Base-by-base conservation (phyloP, 2,888 invertebrate genomes). In the Diaprepes abbreviatus region DNA sequence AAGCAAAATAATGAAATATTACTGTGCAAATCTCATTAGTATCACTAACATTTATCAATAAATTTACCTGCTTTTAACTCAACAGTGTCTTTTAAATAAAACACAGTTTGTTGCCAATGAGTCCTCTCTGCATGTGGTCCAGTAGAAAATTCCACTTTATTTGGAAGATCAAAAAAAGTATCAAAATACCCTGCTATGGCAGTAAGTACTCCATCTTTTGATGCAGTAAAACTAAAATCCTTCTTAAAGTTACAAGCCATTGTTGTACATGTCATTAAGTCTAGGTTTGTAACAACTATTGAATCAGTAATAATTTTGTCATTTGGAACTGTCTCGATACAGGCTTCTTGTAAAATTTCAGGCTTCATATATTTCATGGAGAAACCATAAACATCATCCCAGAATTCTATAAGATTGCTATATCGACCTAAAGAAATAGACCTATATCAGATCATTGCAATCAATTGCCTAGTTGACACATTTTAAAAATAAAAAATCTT, bases 21-120 rank as follows among this genome's bases (percentile, higher is more conserved):
- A n/a, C n/a, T n/a, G n/a, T n/a, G n/a, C n/a, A n/a, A n/a, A n/a
- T n/a, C n/a, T n/a, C n/a, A n/a, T n/a, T n/a, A n/a, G n/a, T n/a
- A n/a, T n/a, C n/a, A 33, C 21, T 10, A 16, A 57, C 10, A 16
- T 16, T 21, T 12, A 17, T 28, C 24, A 43, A 28, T 21, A 16
- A 16, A 59, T 59, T 78, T 79, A 83, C 93, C 94, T 84, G 89
- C 85, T 73, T 90, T 90, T 0, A 95, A 89, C 52, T 87, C 82
- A 50, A 92, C 87, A 31, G 92, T 90, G 74, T 92, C 88, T 72
- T 90, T 91, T 10, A 97, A 86, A 79, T 93, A 93, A 83, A 97
- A 95, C 1, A 96, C 88, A 0, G 96, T 96, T 83, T 97, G 97
- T 81, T 96, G 95, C 97, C 97, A 97, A 86, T 97, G 97, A 0